Evolutionary conservation across 2,888 invertebrate genomes (phyloP), one percentile per base, ranked within the genome.

Genomic region (Cecidostiba fungosa): DNA sequence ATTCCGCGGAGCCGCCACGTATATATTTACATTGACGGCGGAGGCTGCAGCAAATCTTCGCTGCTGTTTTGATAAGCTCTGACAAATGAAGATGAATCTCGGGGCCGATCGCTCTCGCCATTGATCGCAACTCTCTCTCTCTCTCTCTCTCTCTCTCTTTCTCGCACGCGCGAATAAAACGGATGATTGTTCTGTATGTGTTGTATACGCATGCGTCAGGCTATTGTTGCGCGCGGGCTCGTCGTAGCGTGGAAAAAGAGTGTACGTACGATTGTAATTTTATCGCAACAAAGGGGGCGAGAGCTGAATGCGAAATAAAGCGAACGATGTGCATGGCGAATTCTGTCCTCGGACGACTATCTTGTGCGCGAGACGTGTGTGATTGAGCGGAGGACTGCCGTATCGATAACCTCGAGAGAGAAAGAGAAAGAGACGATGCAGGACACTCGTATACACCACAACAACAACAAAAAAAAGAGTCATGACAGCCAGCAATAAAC

Each of bases 81-180:
- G 81, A 81, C 73, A 81, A 81, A 81, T 81, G 81, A 81, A 73
- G 81, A 81, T 29, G 81, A 59, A 81, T 81, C 73, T 59, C 26
- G 59, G 26, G 36, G 23, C 19, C 29, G 29, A 36, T 73, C 54
- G 66, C 5, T 47, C 47, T 1, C 26, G 50, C 50, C 59, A 23
- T 47, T 78, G 43, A 43, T n/a, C n/a, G n/a, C n/a, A n/a, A n/a
- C n/a, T 39, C 12, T 36, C 36, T 19, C 29, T 23, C 69, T 19
- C 59, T 0, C 26, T n/a, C 4, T 32, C n/a, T 39, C 12, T 36
- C 36, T 19, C 29, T 23, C 69, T 19, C 59, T 0, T 16, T n/a
- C 4, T 32, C n/a, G 6, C 32, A 4, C 23, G 32, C 70, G 70
- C 32, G 70, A 32, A 70, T 70, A 36, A 70, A 70, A 70, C 39